Percentiles rank a stretch among this genome's conserved stretches.
These are phyloP conservation scores for Xyrauchen texanus DNA, from an alignment of 2,113 vertebrate genomes.

Conservation along the genomic window DNA sequence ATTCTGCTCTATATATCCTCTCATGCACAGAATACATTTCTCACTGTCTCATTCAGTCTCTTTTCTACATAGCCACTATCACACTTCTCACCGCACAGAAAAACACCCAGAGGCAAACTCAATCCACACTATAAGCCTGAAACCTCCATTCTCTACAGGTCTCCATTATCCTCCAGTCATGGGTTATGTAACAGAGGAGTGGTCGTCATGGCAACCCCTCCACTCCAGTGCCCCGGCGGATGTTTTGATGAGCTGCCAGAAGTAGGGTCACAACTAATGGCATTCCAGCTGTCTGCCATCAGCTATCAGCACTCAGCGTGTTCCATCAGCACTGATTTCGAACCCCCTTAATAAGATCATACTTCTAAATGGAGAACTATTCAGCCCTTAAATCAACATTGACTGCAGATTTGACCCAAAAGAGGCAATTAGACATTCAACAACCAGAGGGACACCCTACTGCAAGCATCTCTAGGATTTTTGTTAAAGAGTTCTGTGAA, in stretches of 20 bases:
- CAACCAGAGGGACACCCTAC: neutral
- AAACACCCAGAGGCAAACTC: constrained; percentile 28
- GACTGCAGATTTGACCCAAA: constrained; percentile 3
- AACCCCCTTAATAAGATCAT: constrained; percentile 35
- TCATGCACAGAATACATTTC: neutral
- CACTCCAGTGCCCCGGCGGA: constrained; percentile 37
- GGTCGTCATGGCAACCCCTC: constrained; percentile 45
- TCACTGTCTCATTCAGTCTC: neutral
- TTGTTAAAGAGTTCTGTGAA: too few species aligned
- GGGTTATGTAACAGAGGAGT: constrained; percentile 40
- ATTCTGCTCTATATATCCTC: constrained; percentile 5
- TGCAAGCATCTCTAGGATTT: too few species aligned
- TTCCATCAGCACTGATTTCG: constrained; percentile 12
- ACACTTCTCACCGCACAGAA: neutral
- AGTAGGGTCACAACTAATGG: constrained; percentile 43
- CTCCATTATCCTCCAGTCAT: constrained; percentile 29
- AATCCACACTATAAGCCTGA: constrained; percentile 15
- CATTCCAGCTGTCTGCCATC: constrained; percentile 48
- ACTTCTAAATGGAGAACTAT: constrained; percentile 9
- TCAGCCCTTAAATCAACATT: constrained; percentile 21
- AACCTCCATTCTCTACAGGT: constrained; percentile 24
- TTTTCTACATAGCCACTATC: neutral
- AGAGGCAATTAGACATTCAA: neutral
- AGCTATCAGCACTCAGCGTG: neutral
- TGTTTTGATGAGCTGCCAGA: constrained; percentile 48